Evolutionary conservation across 2,113 vertebrate species (phyloP).

Genomic region (Protomyctophum bolini): DNA sequence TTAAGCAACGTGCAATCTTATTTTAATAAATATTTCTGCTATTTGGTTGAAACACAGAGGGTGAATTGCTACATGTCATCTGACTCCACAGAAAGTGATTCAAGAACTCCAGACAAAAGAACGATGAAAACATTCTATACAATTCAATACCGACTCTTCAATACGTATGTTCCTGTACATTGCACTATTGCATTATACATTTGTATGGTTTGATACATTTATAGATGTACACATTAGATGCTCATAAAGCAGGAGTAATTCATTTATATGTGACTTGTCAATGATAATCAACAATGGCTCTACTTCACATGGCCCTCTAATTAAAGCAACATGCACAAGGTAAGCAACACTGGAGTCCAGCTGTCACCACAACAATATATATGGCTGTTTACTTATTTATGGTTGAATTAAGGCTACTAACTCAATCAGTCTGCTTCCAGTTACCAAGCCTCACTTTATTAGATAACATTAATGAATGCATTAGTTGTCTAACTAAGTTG

Average conservation of each 20-base stretch:
- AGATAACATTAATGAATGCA: constrained; percentile 74
- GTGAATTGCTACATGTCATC: constrained; percentile 1
- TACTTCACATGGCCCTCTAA: constrained; percentile 19
- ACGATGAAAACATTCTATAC: neutral
- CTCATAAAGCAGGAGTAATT: constrained; percentile 34
- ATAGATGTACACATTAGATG: constrained; percentile 11
- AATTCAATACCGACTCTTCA: constrained; percentile 37
- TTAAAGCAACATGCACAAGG: constrained; percentile 1
- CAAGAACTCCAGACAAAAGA: constrained; percentile 19
- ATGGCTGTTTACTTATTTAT: constrained; percentile 72
- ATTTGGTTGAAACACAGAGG: no score
- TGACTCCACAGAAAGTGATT: constrained; percentile 23
- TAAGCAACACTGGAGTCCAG: constrained; percentile 5
- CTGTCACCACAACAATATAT: constrained; percentile 56
- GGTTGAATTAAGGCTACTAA: constrained; percentile 66
- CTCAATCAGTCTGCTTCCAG: constrained; percentile 68
- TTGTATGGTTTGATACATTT: constrained; percentile 43
- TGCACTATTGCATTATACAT: constrained; percentile 12
- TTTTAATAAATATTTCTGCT: no score
- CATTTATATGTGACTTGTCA: constrained; percentile 37
- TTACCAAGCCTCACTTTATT: constrained; percentile 64
- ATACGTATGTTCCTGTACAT: constrained; percentile 39
- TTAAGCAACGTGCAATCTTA: no score
- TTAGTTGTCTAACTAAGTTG: constrained; percentile 46
- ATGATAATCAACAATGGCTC: constrained; percentile 32